Evolutionary conservation across 2,888 invertebrate genomes (phyloP).

Genomic region (Cylloceria caligata): DNA sequence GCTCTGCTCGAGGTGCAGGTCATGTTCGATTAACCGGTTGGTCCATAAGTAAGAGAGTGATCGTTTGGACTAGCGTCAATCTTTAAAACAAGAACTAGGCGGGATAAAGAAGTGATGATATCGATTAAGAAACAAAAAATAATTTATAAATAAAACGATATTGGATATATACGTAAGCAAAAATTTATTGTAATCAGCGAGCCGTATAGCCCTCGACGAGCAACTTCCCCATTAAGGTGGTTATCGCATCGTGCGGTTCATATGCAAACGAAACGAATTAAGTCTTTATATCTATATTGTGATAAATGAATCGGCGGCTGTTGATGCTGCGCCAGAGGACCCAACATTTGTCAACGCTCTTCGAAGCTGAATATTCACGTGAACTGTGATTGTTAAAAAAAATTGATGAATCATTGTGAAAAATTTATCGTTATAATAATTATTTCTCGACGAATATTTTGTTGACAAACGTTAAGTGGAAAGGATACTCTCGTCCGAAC

Average conservation of each 20-base stretch:
- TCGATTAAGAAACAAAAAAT: slow-evolving; percentile 45
- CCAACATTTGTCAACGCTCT: slow-evolving; percentile 67
- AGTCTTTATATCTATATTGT: slow-evolving; percentile 62
- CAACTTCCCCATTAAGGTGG: slow-evolving; percentile 62
- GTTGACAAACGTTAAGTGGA: slow-evolving; percentile 66
- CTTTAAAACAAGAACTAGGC: slow-evolving; percentile 61
- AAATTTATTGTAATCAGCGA: slow-evolving; percentile 54
- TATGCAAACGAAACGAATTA: slow-evolving; percentile 68
- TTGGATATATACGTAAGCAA: slow-evolving; percentile 30
- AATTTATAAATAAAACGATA: slow-evolving; percentile 26
- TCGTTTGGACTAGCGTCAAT: slow-evolving; percentile 69
- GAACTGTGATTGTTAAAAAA: background rate
- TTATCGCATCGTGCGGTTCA: slow-evolving; percentile 65
- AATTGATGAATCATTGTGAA: background rate
- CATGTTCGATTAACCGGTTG: slow-evolving; percentile 74
- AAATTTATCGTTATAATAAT: background rate
- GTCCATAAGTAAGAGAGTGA: slow-evolving; percentile 74
- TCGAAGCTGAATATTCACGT: background rate
- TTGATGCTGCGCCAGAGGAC: slow-evolving; percentile 31
- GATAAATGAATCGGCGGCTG: slow-evolving; percentile 26
- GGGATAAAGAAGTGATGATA: slow-evolving; percentile 52
- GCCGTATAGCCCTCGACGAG: slow-evolving; percentile 58
- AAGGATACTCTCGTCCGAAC: slow-evolving; percentile 70
- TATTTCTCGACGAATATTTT: slow-evolving; percentile 1
- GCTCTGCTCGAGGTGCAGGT: slow-evolving; percentile 73